Evolutionary conservation across 2,888 invertebrate species (phyloP), one percentile per base, ranked within the genome.

Genomic region (Melikaiella ostensackeni): DNA sequence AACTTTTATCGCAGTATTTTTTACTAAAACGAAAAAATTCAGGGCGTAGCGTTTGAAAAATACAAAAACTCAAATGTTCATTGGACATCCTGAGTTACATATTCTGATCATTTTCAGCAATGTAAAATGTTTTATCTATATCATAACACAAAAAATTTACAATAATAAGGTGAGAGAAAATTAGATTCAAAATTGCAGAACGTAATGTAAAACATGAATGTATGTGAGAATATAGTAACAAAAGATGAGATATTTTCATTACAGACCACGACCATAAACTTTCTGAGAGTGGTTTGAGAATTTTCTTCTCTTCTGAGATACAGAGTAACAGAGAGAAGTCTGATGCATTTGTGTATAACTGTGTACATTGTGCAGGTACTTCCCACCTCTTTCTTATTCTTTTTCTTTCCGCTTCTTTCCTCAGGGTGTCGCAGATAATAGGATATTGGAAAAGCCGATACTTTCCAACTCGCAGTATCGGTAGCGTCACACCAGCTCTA

Each of bases 351-450:
- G 50, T 50, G n/a, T 50, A 50, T 50, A 50, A 9, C n/a, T 50
- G 50, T 50, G n/a, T 8, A 50, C 50, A 50, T 0, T 50, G 19
- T 46, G 9, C 7, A 50, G 50, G n/a, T n/a, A 50, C 50, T 50
- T 50, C n/a, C n/a, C n/a, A 50, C 35, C n/a, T 2, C 3, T 35
- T 35, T 35, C 35, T 38, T 11, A 11, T 35, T 33, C 21, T 35
- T 35, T 27, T 42, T 42, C 27, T 24, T 42, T 21, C 24, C 19
- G 46, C 27, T 42, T 66, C 27, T 42, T 38, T 8, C 21, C 3
- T 9, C 24, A 66, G 21, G 42, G 24, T 66, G 42, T 66, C 66
- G 42, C 21, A 66, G 66, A 42, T 66, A 66, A 66, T 66, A 66
- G 66, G 42, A 66, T 66, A 66, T 66, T 46, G 42, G 66, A 66